Evolutionary conservation across 2,113 vertebrate genomes (phyloP).

Genomic region (Sphaerodactylus townsendi): DNA sequence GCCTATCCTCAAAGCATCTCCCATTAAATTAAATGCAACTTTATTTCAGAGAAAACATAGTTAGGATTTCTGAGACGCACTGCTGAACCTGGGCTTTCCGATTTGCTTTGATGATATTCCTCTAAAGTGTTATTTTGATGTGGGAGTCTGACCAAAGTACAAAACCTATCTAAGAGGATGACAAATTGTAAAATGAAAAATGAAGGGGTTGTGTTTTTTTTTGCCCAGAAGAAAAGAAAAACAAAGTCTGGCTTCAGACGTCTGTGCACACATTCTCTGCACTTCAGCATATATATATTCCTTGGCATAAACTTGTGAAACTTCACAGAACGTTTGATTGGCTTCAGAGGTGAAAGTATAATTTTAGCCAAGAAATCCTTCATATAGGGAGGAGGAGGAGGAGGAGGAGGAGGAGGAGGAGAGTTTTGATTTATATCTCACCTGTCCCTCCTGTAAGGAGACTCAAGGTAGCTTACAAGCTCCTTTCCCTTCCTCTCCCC

Average conservation of each 20-base stretch:
- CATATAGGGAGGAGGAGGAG: background rate
- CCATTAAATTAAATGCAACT: too few species aligned
- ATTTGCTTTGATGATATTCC: too few species aligned
- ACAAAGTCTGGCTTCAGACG: background rate
- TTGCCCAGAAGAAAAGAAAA: background rate
- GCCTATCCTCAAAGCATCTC: too few species aligned
- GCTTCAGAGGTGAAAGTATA: background rate
- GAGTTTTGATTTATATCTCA: too few species aligned
- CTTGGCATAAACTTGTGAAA: background rate
- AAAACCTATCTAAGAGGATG: background rate
- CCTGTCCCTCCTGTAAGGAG: too few species aligned
- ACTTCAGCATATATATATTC: background rate
- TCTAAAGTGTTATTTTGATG: too few species aligned
- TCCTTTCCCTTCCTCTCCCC: too few species aligned
- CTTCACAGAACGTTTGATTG: background rate
- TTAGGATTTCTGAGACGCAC: too few species aligned
- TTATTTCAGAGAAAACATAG: too few species aligned
- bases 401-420: too few species aligned
- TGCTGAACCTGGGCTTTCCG: too few species aligned
- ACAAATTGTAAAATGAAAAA: background rate
- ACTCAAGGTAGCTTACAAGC: too few species aligned
- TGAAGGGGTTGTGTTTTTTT: background rate
- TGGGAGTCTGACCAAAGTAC: background rate
- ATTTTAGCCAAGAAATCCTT: conserved; percentile 1
- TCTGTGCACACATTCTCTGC: background rate